A percentile compares a stretch with the other conserved stretches of the same genome.
These are phyloP conservation scores for Sula dactylatra DNA, from an alignment of 2,113 vertebrate species.

Conservation along the genomic window DNA sequence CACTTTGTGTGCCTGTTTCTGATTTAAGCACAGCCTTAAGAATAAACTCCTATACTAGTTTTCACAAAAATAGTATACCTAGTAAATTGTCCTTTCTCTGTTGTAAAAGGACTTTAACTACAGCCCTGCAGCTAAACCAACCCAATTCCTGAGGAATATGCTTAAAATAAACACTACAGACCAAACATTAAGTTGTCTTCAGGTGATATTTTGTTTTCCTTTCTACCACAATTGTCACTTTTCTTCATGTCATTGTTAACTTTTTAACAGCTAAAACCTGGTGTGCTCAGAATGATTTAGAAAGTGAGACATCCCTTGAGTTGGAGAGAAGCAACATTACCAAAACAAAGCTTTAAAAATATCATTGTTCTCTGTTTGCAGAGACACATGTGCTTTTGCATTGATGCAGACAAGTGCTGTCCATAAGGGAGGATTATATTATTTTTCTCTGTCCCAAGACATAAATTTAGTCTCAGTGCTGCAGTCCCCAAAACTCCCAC, in stretches of 20 bases:
- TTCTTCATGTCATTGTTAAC: not conserved
- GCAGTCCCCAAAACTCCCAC: conserved; percentile 7
- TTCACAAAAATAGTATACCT: not conserved
- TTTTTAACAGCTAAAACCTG: conserved; percentile 17
- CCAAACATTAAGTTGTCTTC: conserved; percentile 37
- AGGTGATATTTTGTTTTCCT: conserved; percentile 28
- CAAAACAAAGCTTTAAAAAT: conserved; percentile 7
- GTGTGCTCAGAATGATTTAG: conserved; percentile 1
- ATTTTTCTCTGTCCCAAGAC: not conserved
- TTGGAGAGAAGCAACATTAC: not conserved
- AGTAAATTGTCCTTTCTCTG: not conserved
- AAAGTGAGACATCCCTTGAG: conserved; percentile 2
- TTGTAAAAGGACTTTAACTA: not conserved
- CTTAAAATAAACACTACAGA: conserved; percentile 13
- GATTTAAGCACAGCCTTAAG: not conserved
- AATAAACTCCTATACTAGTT: not conserved
- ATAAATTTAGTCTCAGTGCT: not conserved
- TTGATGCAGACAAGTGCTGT: not conserved
- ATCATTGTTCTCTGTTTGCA: not conserved
- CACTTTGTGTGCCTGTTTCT: not conserved
- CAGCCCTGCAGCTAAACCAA: not conserved
- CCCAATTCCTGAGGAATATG: not conserved
- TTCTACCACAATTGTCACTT: conserved; percentile 24
- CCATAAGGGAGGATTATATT: not conserved
- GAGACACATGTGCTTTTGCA: not conserved